Conservation (phyloP, 1,140 invertebrate species). For the Halictus rubicundus region DNA sequence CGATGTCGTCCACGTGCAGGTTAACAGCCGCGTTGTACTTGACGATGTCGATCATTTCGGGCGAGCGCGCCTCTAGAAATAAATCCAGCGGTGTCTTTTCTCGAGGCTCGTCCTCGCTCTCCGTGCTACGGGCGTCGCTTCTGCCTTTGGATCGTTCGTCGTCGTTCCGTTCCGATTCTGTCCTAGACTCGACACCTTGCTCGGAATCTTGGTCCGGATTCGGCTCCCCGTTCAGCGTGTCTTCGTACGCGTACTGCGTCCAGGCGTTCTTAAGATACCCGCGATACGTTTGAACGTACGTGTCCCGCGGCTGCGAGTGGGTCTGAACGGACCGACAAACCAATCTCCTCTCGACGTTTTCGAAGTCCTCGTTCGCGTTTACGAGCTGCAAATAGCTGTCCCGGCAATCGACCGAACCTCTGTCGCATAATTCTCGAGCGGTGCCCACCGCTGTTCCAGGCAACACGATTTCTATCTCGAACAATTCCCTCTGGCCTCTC, state of each 20-base stretch:
- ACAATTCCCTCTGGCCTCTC: constrained; percentile 79
- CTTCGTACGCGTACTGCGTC: constrained; percentile 83
- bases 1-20: constrained; percentile 84
- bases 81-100: constrained; percentile 48
- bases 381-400: constrained; percentile 85
- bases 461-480: constrained; percentile 83
- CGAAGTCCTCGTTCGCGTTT: constrained; percentile 77
- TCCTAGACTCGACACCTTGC: constrained; percentile 11
- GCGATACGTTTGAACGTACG: constrained; percentile 84
- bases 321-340: constrained; percentile 78
- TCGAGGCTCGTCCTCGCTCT: constrained; percentile 22
- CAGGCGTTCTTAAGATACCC: constrained; percentile 85
- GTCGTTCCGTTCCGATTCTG: constrained; percentile 25
- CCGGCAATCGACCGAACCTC: constrained; percentile 80
- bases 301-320: constrained; percentile 76
- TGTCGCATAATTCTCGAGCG: constrained; percentile 53
- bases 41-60: constrained; percentile 73
- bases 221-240: not conserved
- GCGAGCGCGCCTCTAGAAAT: constrained; percentile 54
- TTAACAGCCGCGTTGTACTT: constrained; percentile 83
- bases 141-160: constrained; percentile 24
- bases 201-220: not conserved
- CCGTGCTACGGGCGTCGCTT: not conserved
- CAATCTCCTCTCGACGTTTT: constrained; percentile 75
- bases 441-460: constrained; percentile 39